phyloP scores from a whole-genome alignment of 2,113 vertebrate genomes.

The Neotoma lepida region DNA sequence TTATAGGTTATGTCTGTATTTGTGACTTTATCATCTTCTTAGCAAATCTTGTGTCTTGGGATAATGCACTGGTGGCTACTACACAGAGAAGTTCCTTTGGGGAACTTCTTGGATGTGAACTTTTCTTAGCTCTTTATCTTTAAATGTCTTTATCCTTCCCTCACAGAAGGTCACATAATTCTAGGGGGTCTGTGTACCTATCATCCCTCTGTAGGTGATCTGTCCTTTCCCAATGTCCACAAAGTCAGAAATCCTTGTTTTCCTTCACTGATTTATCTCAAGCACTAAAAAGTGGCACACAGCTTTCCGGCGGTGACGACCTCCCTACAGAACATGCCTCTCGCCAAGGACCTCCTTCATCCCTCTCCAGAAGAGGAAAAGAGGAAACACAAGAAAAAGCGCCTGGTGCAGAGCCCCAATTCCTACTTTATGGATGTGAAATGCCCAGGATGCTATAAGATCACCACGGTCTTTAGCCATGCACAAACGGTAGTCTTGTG shows the following conservation, averaged over 20 bases:
- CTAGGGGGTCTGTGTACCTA: background rate
- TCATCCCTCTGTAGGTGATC: background rate
- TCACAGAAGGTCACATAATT: background rate
- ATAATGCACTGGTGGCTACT: background rate
- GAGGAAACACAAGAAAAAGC: too few species aligned
- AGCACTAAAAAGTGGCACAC: background rate
- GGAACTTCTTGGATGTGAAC: background rate
- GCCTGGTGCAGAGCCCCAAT: too few species aligned
- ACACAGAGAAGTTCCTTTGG: background rate
- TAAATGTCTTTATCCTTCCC: background rate
- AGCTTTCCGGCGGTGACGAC: too few species aligned
- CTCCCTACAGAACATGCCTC: too few species aligned
- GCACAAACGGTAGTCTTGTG: too few species aligned
- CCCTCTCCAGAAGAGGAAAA: too few species aligned
- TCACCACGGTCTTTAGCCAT: too few species aligned
- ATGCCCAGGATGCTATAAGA: too few species aligned
- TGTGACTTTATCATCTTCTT: background rate
- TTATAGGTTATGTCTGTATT: conserved; percentile 4
- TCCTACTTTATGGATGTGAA: too few species aligned
- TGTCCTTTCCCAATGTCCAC: background rate
- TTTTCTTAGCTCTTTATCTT: background rate
- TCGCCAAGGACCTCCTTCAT: too few species aligned
- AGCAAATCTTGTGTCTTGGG: background rate
- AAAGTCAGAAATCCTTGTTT: background rate
- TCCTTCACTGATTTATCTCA: background rate